Evolutionary conservation across 2,113 vertebrate genomes (phyloP).

Genomic region (Lanius collurio): DNA sequence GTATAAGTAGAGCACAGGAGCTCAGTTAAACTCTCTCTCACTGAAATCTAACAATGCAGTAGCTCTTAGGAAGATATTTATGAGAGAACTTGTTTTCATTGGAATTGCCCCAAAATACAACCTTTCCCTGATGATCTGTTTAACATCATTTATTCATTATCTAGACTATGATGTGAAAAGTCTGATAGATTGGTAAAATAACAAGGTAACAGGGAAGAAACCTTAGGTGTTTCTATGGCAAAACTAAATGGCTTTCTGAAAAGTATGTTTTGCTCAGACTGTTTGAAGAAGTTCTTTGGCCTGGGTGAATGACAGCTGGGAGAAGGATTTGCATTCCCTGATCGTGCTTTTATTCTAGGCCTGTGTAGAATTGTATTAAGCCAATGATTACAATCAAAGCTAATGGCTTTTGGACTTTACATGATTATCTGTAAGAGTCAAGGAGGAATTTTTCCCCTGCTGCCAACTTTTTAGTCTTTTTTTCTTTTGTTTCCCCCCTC

Average conservation of each 20-base stretch:
- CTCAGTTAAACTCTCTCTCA: neutral
- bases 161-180: neutral
- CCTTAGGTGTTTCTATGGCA: neutral
- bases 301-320: neutral
- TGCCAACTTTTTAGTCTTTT: neutral
- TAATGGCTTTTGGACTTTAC: constrained; percentile 23
- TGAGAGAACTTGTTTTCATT: neutral
- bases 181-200: neutral
- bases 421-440: neutral
- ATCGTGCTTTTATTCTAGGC: neutral
- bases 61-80: neutral
- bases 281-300: neutral
- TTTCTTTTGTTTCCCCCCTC: fast-evolving
- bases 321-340: constrained; percentile 14
- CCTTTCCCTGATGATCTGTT: neutral
- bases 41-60: neutral
- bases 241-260: neutral
- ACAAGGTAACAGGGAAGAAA: neutral
- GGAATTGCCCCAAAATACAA: neutral
- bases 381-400: constrained; percentile 28
- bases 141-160: neutral
- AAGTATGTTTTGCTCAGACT: neutral
- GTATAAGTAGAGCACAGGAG: neutral
- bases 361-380: constrained; percentile 12
- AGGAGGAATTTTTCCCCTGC: neutral